Base-by-base conservation (phyloP, 53 echinoderm and acorn worm genomes). In the Echinarachnius parma region DNA sequence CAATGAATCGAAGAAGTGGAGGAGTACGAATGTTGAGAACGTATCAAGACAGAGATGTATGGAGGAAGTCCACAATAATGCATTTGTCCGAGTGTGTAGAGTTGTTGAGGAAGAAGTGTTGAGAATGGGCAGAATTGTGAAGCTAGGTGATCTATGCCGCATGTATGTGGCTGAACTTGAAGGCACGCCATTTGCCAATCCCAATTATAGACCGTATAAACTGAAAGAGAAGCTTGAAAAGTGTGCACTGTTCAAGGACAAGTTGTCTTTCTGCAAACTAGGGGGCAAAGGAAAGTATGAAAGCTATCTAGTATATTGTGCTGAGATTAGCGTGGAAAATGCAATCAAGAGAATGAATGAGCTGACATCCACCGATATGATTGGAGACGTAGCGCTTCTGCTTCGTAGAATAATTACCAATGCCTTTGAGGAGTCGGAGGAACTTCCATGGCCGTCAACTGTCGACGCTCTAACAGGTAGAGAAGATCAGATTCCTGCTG, bases 391-490 rank as follows among this genome's bases (percentile, higher is more conserved):
- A 3, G 82, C 82, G 3, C 9, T 53, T 5, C 21, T 52, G 15
- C 76, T 76, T 16, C 55, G 65, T 23, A 18, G 33, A 36, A 37
- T 21, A 20, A 76, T 82, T 15, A 47, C 32, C 2, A 5, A 56
- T 19, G 82, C 76, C 8, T 82, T 76, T 37, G 32, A 76, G 3
- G 31, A 75, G 44, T 82, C 62, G 20, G 34, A 49, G 5, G 35
- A 15, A 2, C 53, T 62, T 26, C 30, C 75, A 5, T 81, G 82
- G 82, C 75, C 82, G 4, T 16, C 49, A 14, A 48, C 49, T 0
- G 49, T 22, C 4, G n/a, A 48, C 5, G 49, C 11, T 22, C 49
- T 48, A 20, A 22, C n/a, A n/a, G n/a, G n/a, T n/a, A n/a, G n/a
- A n/a, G n/a, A n/a, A n/a, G n/a, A n/a, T n/a, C n/a, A n/a, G n/a